Evolutionary conservation across 2,888 invertebrate genomes (phyloP).

Genomic region (Dione juno): DNA sequence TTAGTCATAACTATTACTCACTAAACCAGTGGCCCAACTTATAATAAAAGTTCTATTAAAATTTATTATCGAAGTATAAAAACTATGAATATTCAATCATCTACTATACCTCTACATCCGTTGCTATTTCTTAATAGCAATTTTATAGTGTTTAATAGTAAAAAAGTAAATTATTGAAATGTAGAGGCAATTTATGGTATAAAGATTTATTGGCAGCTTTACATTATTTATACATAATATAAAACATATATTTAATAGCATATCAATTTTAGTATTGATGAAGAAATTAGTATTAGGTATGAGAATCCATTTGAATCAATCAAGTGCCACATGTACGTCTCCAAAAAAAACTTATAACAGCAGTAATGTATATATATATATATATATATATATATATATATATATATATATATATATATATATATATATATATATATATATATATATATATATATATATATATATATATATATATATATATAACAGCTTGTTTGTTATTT

Average conservation of each 20-base stretch:
- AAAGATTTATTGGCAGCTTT: not conserved
- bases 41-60: conserved; percentile 1
- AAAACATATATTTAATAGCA: not conserved
- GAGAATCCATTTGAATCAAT: too few relatives aligned
- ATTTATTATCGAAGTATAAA: conserved; percentile 12
- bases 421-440: too few relatives aligned
- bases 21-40: not conserved
- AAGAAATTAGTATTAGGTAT: too few relatives aligned
- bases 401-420: too few relatives aligned
- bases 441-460: too few relatives aligned
- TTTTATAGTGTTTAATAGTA: conserved; percentile 14
- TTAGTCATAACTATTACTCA: not conserved
- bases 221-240: not conserved
- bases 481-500: too few relatives aligned
- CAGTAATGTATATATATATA: too few relatives aligned
- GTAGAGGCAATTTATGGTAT: not conserved
- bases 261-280: too few relatives aligned
- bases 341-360: too few relatives aligned
- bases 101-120: conserved; percentile 18
- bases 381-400: too few relatives aligned
- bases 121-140: not conserved
- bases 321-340: too few relatives aligned
- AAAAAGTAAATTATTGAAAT: conserved; percentile 7
- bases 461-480: too few relatives aligned
- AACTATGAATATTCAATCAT: conserved; percentile 26